A percentile compares a stretch with the other conserved stretches of the same genome.
Conservation (phyloP, 2,113 vertebrate genomes). For the Antechinus stuartii region DNA sequence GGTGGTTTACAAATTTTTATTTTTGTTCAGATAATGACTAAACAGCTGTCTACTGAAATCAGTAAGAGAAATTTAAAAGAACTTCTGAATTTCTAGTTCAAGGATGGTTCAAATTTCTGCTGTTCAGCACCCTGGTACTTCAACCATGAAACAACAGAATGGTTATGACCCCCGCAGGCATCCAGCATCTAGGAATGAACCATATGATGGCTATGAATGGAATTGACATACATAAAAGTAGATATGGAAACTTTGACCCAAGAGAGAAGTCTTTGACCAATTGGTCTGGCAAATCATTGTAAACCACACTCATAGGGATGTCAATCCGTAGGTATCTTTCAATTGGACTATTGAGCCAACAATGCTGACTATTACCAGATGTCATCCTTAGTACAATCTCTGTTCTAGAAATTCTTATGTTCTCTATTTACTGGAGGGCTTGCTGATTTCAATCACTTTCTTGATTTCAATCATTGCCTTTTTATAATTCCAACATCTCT, state of each 20-base stretch:
- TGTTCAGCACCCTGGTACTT: background rate
- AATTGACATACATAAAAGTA: background rate
- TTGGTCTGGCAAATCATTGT: background rate
- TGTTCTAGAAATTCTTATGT: background rate
- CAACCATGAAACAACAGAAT: background rate
- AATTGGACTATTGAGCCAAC: background rate
- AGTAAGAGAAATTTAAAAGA: background rate
- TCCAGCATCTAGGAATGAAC: background rate
- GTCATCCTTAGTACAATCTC: background rate
- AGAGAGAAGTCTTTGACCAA: slow-evolving; percentile 15
- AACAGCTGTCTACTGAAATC: background rate
- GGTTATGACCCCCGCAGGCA: background rate
- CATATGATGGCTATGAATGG: background rate
- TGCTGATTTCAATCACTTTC: background rate
- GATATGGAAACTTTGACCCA: background rate
- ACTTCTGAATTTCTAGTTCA: background rate
- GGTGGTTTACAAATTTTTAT: background rate
- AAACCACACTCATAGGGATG: slow-evolving; percentile 36
- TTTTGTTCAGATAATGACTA: background rate
- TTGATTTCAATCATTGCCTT: background rate
- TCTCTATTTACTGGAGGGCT: background rate
- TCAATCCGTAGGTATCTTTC: background rate
- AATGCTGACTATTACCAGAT: background rate
- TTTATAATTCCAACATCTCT: background rate
- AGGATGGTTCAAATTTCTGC: background rate